Conservation (phyloP, 2,797 vertebrate species). For the Loris lydekkerianus region DNA sequence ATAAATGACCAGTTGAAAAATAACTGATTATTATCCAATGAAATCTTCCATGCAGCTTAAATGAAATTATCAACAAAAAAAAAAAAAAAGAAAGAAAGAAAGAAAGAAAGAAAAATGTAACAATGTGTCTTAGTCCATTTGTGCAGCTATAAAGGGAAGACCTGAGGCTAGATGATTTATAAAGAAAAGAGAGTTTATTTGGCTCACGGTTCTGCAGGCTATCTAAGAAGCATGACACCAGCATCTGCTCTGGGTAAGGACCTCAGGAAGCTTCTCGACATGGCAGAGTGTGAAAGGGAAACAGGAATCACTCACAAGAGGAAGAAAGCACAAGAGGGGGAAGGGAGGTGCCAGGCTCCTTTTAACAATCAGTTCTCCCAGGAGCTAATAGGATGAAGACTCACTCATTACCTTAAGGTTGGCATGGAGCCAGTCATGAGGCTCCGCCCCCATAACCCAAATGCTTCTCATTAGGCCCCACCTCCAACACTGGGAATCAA, state of each 20-base stretch:
- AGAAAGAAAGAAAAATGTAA: not conserved
- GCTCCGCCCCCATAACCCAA: not conserved
- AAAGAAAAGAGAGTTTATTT: not conserved
- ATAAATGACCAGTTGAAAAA: not conserved
- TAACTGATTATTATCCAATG: not conserved
- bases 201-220: not conserved
- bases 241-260: not conserved
- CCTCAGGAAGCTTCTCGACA: not conserved
- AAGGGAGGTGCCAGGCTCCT: not conserved
- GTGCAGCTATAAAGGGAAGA: not conserved
- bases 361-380: not conserved
- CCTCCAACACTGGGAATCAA: not conserved
- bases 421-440: not conserved
- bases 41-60: constrained; percentile 36
- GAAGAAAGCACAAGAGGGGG: not conserved
- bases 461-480: not conserved
- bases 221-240: not conserved
- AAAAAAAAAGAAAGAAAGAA: not conserved
- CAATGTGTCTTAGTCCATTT: not conserved
- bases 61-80: not conserved
- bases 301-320: not conserved
- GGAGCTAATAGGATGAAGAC: not conserved
- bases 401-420: not conserved
- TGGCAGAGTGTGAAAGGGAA: not conserved
- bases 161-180: not conserved